Evolutionary conservation across 2,888 invertebrate species (phyloP).

Genomic region (Apotomis betuletana): DNA sequence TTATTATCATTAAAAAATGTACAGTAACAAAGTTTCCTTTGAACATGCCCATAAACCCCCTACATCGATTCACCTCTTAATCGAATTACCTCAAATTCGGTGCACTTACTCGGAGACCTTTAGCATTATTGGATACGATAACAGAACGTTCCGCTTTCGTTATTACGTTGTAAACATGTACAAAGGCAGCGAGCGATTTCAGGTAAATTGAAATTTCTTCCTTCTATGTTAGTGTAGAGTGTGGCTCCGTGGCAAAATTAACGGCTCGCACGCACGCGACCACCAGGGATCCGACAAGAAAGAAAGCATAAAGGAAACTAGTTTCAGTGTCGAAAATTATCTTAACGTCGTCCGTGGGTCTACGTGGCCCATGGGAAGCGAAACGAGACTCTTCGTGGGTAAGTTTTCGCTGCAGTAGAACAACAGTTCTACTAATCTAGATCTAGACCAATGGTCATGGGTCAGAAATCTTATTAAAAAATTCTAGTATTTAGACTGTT

Average conservation of each 20-base stretch:
- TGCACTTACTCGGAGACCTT: constrained; percentile 35
- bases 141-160: constrained; percentile 55
- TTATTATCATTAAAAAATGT: too few species aligned
- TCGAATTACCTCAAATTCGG: constrained; percentile 33
- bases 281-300: constrained; percentile 25
- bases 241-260: constrained; percentile 27
- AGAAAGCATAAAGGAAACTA: constrained; percentile 18
- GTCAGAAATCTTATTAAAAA: too few species aligned
- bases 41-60: neutral
- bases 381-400: neutral
- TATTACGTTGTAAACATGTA: constrained; percentile 52
- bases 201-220: constrained; percentile 74
- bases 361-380: neutral
- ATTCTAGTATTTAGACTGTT: too few species aligned
- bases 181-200: constrained; percentile 57
- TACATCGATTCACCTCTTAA: constrained; percentile 27
- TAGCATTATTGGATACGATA: constrained; percentile 41
- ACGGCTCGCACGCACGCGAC: constrained; percentile 34
- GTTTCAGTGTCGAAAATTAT: constrained; percentile 19
- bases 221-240: constrained; percentile 57
- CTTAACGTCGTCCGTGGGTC: neutral
- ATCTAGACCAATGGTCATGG: too few species aligned
- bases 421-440: too few species aligned
- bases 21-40: too few species aligned
- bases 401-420: neutral